A percentile compares a stretch with the other conserved stretches of the same genome.
phyloP scores from a whole-genome alignment of 2,113 vertebrate species.

The Jaculus jaculus region DNA sequence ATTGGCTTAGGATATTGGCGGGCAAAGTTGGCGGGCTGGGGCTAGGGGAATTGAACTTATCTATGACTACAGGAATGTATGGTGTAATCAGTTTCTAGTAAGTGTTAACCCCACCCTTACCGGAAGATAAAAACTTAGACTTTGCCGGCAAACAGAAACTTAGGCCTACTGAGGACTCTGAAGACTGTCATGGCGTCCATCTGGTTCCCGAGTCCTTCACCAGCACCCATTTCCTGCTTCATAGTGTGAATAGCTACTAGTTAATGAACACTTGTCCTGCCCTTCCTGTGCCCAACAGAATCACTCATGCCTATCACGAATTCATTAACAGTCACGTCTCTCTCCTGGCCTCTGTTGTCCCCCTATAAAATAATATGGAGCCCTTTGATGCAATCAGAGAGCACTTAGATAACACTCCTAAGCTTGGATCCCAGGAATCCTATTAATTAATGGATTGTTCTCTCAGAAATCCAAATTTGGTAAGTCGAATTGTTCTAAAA shows the following conservation, averaged over 20 bases:
- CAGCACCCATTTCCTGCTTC: not conserved
- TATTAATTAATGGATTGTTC: not conserved
- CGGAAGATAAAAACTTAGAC: too few species aligned
- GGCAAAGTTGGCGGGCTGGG: too few species aligned
- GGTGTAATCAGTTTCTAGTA: too few species aligned
- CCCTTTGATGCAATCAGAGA: not conserved
- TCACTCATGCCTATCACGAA: not conserved
- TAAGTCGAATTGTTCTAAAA: conserved; percentile 21
- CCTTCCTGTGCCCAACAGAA: not conserved
- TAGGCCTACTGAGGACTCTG: too few species aligned
- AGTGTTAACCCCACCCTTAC: too few species aligned
- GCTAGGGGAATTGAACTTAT: too few species aligned
- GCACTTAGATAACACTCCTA: not conserved
- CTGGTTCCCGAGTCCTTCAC: too few species aligned
- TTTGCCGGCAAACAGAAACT: too few species aligned
- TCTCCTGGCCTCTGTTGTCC: not conserved
- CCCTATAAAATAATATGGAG: not conserved
- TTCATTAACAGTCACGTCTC: not conserved
- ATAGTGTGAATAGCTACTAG: not conserved
- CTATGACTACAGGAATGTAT: too few species aligned
- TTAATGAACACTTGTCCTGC: not conserved
- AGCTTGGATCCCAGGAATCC: not conserved
- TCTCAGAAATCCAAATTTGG: not conserved
- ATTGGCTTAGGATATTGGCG: too few species aligned
- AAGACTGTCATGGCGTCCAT: too few species aligned